A percentile compares a stretch with the other conserved stretches of the same genome.
Evolutionary conservation across 2,113 vertebrate genomes (phyloP).

Genomic region (Panthera uncia): DNA sequence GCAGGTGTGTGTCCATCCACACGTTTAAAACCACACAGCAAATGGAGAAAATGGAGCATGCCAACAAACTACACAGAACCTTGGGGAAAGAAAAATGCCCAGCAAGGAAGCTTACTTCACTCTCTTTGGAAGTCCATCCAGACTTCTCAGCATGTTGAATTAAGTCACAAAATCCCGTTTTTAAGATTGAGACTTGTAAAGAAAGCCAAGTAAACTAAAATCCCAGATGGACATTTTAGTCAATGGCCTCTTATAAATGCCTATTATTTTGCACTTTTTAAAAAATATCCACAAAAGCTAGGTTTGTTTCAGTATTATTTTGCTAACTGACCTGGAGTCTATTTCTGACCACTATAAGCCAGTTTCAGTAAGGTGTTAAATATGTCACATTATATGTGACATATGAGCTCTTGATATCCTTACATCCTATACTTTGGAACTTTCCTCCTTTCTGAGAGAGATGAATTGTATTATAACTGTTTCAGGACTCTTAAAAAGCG

Average conservation of each 20-base stretch:
- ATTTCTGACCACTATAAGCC: background rate
- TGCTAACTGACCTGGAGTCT: background rate
- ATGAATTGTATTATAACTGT: background rate
- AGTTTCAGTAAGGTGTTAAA: background rate
- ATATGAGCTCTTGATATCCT: background rate
- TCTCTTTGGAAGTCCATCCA: background rate
- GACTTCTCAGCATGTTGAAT: background rate
- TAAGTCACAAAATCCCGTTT: background rate
- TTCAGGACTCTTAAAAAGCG: background rate
- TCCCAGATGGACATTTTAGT: background rate
- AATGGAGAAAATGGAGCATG: background rate
- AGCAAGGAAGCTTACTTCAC: background rate
- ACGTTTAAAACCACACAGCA: background rate
- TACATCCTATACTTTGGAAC: background rate
- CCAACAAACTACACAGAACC: background rate
- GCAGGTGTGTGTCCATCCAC: conserved; percentile 28
- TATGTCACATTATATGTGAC: background rate
- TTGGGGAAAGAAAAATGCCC: background rate
- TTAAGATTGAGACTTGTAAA: background rate
- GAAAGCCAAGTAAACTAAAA: background rate
- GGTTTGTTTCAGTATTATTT: background rate
- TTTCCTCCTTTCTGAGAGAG: background rate
- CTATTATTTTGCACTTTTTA: background rate
- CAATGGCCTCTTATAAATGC: background rate
- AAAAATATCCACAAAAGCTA: background rate